phyloP scores from a whole-genome alignment of 2,888 invertebrate species.

The Xestobium rufovillosum region DNA sequence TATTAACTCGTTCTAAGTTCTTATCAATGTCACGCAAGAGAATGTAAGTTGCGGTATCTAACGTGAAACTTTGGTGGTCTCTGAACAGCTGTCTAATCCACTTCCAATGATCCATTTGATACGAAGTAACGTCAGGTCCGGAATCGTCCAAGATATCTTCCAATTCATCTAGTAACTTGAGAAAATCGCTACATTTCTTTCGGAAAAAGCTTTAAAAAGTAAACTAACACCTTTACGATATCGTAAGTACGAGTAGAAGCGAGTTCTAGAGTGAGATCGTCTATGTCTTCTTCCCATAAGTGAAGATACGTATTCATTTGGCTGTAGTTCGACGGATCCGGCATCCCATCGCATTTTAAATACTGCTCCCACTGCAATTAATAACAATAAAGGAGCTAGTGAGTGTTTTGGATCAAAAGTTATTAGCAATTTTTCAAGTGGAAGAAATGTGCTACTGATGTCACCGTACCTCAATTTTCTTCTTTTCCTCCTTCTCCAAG shows the following conservation, averaged over 20 bases:
- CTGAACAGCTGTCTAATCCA: constrained; percentile 39
- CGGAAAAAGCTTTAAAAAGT: constrained; percentile 19
- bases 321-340: constrained; percentile 44
- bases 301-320: constrained; percentile 50
- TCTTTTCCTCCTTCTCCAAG: too few relatives aligned
- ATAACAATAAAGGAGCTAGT: too few relatives aligned
- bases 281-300: constrained; percentile 44
- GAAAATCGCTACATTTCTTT: constrained; percentile 1
- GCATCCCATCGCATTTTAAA: constrained; percentile 48
- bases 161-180: constrained; percentile 16
- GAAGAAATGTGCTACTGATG: too few relatives aligned
- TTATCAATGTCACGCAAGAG: constrained; percentile 45
- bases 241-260: constrained; percentile 41
- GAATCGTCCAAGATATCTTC: constrained; percentile 31
- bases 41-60: constrained; percentile 46
- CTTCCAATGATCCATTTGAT: constrained; percentile 30
- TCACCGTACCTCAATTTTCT: too few relatives aligned
- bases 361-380: constrained; percentile 49
- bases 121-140: constrained; percentile 23
- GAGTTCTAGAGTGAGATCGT: constrained; percentile 39
- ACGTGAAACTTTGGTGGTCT: constrained; percentile 40
- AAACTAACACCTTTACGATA: constrained; percentile 39
- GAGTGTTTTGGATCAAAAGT: too few relatives aligned
- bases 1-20: constrained; percentile 42
- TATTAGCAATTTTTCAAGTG: too few relatives aligned